Evolutionary conservation across 2,113 vertebrate species (phyloP).

Genomic region (Euleptes europaea): DNA sequence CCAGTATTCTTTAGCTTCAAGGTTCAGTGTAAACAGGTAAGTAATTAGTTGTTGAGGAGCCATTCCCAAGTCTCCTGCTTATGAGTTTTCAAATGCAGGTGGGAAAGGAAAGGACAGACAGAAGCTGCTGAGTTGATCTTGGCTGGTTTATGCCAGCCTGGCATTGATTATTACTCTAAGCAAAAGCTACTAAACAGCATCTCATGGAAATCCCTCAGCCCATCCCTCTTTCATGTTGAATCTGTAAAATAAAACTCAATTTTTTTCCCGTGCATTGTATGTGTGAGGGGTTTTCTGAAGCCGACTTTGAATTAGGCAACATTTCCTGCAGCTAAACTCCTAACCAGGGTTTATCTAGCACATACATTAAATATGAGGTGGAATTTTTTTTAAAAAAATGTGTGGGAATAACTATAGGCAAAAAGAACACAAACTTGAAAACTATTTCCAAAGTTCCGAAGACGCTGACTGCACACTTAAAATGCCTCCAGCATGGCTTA

Average conservation of each 20-base stretch:
- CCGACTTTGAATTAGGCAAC: neutral
- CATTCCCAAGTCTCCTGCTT: neutral
- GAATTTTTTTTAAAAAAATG: neutral
- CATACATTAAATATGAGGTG: conserved; percentile 10
- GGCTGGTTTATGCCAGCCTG: neutral
- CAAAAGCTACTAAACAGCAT: neutral
- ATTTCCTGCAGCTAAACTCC: neutral
- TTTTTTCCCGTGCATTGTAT: neutral
- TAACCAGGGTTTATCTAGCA: neutral
- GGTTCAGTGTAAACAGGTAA: neutral
- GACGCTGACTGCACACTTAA: neutral
- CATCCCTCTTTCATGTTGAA: neutral
- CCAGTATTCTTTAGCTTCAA: neutral
- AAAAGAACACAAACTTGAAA: neutral
- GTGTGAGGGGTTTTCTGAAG: neutral
- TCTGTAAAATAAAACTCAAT: too few species aligned
- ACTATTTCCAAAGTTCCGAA: neutral
- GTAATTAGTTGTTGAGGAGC: neutral
- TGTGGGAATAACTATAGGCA: neutral
- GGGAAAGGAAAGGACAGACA: neutral
- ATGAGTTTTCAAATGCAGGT: neutral
- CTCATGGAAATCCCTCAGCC: neutral
- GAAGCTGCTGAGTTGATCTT: neutral
- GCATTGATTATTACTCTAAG: neutral
- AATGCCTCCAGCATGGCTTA: neutral